Conservation (phyloP, 2,797 vertebrate species). For the Cyclopterus lumpus region DNA sequence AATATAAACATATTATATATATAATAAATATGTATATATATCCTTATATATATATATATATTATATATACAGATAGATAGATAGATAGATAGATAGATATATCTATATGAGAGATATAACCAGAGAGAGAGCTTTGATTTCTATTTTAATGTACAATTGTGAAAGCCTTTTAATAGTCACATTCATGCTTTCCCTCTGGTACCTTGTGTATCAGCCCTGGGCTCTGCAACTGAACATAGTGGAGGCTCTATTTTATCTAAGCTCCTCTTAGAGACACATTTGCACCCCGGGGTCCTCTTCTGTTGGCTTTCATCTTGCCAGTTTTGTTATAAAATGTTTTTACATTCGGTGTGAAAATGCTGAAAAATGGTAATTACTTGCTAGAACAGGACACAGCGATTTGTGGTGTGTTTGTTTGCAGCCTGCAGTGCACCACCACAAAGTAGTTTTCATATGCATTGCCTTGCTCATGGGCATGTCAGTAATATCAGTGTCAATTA, state of each 20-base stretch:
- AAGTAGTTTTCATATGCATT: conserved; percentile 19
- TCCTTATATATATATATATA: too few species aligned
- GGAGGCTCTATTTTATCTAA: conserved; percentile 31
- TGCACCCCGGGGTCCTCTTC: conserved; percentile 28
- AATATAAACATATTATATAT: too few species aligned
- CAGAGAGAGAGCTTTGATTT: too few species aligned
- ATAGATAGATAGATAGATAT: too few species aligned
- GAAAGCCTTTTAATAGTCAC: conserved; percentile 17
- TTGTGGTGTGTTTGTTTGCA: conserved; percentile 17
- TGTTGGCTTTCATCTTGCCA: conserved; percentile 28
- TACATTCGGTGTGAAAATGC: conserved; percentile 35
- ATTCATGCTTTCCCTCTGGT: conserved; percentile 12
- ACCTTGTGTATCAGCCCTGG: conserved; percentile 13
- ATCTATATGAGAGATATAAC: too few species aligned
- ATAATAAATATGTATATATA: too few species aligned
- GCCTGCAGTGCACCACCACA: conserved; percentile 17
- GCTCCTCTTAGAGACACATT: conserved; percentile 22
- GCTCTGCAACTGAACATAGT: conserved; percentile 31
- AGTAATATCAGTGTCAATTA: conserved; percentile 24
- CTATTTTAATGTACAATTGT: too few species aligned
- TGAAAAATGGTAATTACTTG: conserved; percentile 36
- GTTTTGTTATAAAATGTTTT: conserved; percentile 41
- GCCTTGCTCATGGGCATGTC: conserved; percentile 24
- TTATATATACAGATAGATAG: too few species aligned
- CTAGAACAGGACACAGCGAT: conserved; percentile 9